phyloP scores from a whole-genome alignment of 2,888 invertebrate species.

The Lycaena phlaeas region DNA sequence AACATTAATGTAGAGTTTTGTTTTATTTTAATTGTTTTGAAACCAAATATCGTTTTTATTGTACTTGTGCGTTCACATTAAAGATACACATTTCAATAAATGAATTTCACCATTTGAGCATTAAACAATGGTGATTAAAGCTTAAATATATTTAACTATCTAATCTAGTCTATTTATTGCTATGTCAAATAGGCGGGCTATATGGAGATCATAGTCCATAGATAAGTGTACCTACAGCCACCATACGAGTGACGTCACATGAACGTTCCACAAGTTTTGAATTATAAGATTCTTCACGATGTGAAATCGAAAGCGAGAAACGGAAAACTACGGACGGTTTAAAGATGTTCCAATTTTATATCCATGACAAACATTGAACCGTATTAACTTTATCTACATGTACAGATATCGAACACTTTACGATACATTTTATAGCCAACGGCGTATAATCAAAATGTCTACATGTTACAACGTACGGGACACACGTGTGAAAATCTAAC shows the following conservation, averaged over 20 bases:
- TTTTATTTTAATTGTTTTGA: background rate
- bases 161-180: constrained; percentile 72
- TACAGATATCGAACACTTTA: constrained; percentile 8
- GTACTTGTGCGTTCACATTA: constrained; percentile 39
- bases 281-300: constrained; percentile 13
- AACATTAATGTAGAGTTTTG: constrained; percentile 1
- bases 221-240: background rate
- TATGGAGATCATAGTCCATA: constrained; percentile 34
- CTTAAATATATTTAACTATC: constrained; percentile 59
- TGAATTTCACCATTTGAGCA: constrained; percentile 30
- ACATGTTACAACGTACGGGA: constrained; percentile 45
- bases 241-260: constrained; percentile 34
- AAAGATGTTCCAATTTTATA: constrained; percentile 30
- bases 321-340: constrained; percentile 43
- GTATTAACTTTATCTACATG: constrained; percentile 16
- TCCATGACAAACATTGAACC: constrained; percentile 20
- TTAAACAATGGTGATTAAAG: constrained; percentile 41
- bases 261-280: constrained; percentile 17
- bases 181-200: constrained; percentile 71
- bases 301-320: constrained; percentile 21
- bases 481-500: constrained; percentile 33
- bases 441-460: background rate
- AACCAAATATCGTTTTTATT: constrained; percentile 1
- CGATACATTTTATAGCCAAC: constrained; percentile 6
- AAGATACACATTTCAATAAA: constrained; percentile 11